Evolutionary conservation across 2,113 vertebrate species (phyloP), one percentile per base, ranked within the genome.

Genomic region (Equus przewalskii): DNA sequence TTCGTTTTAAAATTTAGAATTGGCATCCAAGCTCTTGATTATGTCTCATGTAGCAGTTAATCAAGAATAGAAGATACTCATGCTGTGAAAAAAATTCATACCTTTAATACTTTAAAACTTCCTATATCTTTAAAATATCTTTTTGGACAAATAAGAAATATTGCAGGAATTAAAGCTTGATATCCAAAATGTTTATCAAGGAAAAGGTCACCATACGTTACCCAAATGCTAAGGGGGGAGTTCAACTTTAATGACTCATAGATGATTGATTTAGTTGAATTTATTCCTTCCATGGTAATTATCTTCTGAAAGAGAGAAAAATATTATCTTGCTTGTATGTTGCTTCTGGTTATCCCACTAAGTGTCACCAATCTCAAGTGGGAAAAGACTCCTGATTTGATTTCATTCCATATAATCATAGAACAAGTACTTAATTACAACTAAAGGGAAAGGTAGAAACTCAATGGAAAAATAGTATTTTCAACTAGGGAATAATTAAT

Each of bases 191-290:
- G 70, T 91, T 94, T 85, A 80, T 88, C n/a, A 86, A 82, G 60
- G 62, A 86, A 97, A 96, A 96, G 41, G 33, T 78, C 84, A 89
- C 67, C 82, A 72, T 93, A 91, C 62, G 16, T 56, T 89, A 85
- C 60, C 60, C 86, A 81, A 95, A 51, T n/a, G 21, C 60, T 81
- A 89, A 56, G 51, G 49, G 65, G 28, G 28, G 44, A 94, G 78
- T 69, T 95, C 33, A 93, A 51, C n/a, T 81, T 96, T 81, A 96
- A 76, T 93, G 76, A 97, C 21, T 96, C 91, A 96, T 19, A 97
- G 58, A 36, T 60, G 76, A 92, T 16, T 41, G 51, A 78, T 67
- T 90, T 91, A 76, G 41, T 75, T 95, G 49, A 78, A 67, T 94
- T 80, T 44, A 41, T 91, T 94, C 19, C 72, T 94, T 88, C 26